Evolutionary conservation across 2,797 vertebrate species (phyloP), one percentile per base, ranked within the genome.

Genomic region (Sebastes diploproa): DNA sequence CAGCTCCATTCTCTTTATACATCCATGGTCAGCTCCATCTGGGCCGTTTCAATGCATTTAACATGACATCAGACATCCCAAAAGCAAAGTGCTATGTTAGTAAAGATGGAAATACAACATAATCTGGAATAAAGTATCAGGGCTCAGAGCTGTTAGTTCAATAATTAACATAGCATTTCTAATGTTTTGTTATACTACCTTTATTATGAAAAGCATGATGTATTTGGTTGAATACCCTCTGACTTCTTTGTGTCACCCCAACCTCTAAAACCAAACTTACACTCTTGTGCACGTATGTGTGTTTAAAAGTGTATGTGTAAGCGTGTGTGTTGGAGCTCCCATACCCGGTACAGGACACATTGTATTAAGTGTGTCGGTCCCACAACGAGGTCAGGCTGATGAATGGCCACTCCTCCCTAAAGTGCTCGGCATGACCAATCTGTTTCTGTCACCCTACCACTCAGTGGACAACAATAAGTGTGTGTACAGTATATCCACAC

Each of bases 321-420:
- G 7, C 16, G 7, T 64, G 68, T 56, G 74, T 46, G 23, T 52
- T 7, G 1, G 36, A 55, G 54, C n/a, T 58, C 6, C 27, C 13
- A 23, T 70, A 30, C 52, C 59, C 52, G 63, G 34, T 27, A 29
- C 77, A 76, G 72, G 75, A 79, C 66, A 81, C 69, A 59, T 52
- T 60, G 70, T 82, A 79, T 69, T 82, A 81, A 82, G 76, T 81
- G 64, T 80, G 68, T 87, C 71, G 78, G 85, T 88, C 80, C 78
- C 71, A 82, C 88, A 94, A 86, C 58, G 75, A 92, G 94, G 94
- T 95, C 93, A 94, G 69, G 50, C 77, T 95, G 95, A 95, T 91
- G 85, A 90, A 95, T 94, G 87, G 72, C 72, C 70, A 66, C 67
- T 86, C 77, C 80, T 88, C 78, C 67, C 36, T 72, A 38, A 77